phyloP scores from a whole-genome alignment of 2,888 invertebrate species.

The Nomada ferruginata region DNA sequence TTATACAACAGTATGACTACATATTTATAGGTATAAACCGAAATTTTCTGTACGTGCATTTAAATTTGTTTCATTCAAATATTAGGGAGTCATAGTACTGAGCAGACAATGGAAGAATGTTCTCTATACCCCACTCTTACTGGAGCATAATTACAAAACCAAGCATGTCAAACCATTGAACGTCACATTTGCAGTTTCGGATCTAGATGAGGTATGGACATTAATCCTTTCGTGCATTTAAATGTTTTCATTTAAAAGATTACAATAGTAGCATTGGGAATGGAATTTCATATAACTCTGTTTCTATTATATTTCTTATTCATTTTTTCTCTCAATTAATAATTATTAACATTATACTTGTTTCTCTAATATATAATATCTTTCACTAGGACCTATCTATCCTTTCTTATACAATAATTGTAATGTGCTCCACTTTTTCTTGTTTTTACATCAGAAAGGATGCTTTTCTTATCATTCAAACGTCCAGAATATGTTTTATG shows the following conservation, averaged over 20 bases:
- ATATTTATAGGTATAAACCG: constrained; percentile 2
- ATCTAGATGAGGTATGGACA: constrained; percentile 90
- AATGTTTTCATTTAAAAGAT: constrained; percentile 20
- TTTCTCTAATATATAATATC: constrained; percentile 38
- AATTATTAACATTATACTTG: constrained; percentile 37
- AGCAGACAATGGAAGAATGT: constrained; percentile 99
- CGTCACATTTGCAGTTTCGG: constrained; percentile 94
- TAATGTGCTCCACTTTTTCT: not conserved
- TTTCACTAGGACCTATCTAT: constrained; percentile 3
- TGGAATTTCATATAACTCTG: constrained; percentile 19
- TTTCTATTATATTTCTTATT: constrained; percentile 29
- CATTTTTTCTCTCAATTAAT: constrained; percentile 4
- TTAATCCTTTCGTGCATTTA: constrained; percentile 12
- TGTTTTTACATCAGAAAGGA: constrained; percentile 9
- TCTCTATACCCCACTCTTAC: constrained; percentile 94
- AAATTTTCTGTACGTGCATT: not conserved
- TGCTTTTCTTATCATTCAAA: constrained; percentile 44
- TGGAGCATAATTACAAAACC: constrained; percentile 95
- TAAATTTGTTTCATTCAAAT: constrained; percentile 43
- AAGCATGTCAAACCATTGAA: constrained; percentile 93
- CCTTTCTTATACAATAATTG: constrained; percentile 7
- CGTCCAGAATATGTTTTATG: constrained; percentile 30
- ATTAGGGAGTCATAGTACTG: constrained; percentile 96
- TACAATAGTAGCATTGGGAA: constrained; percentile 16
- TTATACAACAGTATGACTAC: not conserved